Base-by-base conservation (phyloP, 2,113 vertebrate genomes). In the Tenebrosternarchus preto region DNA sequence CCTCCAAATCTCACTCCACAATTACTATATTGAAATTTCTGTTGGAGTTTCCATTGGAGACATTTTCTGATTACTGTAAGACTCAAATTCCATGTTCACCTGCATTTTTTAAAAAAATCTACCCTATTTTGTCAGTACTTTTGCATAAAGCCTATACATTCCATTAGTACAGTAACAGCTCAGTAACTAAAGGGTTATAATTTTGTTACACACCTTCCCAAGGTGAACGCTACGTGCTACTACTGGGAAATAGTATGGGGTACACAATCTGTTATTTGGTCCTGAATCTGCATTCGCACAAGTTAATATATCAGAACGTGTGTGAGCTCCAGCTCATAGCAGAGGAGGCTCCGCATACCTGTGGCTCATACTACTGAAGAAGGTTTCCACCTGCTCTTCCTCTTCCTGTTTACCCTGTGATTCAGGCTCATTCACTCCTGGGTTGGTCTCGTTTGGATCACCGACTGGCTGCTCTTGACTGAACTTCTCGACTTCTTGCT, bases 341-440 rank as follows among this genome's bases (percentile, higher is more conserved):
- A 43, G 59, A 17, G 60, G 79, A 80, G 73, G 83, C 75, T 87
- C 85, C 72, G 87, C 90, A 76, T 97, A 98, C 98, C 98, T 98
- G 92, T 96, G 95, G 85, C 93, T 95, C 97, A 99, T 99, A 88
- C 94, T 94, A 88, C 95, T 98, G 91, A 99, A 99, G 93, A 99
- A 99, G 20, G 97, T 99, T 31, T 95, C 92, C 90, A 94, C 91
- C 76, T 89, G 86, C 82, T 93, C 92, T 43, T 84, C 85, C 70
- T 91, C 88, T 76, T 92, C 82, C 81, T 78, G 43, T 55, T 82
- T 80, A 71, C 64, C 61, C 63, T 82, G 82, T 5, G 57, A 77
- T 9, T 75, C 56, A 3, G 56, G 60, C 77, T 88, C 81, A 19
- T 85, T 84, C 60, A 80, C 78, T 71, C 82, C 85, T 24, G 69